Percentiles rank a stretch among this genome's conserved stretches.
These are phyloP conservation scores for Watsonalla cultraria DNA, from an alignment of 2,888 invertebrate genomes.

Conservation along the genomic window DNA sequence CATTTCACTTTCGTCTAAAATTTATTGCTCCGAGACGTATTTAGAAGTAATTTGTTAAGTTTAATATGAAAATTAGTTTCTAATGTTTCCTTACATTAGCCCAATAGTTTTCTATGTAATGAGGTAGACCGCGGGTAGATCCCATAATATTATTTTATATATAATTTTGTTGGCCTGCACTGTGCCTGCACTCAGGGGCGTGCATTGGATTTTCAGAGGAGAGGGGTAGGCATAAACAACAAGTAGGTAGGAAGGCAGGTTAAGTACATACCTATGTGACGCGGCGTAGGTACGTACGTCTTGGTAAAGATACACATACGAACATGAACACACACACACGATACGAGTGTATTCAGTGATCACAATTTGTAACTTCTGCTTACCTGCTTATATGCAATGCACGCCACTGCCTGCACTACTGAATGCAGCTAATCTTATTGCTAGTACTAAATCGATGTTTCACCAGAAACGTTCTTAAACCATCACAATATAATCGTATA, in stretches of 20 bases:
- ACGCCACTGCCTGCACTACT: conserved; percentile 16
- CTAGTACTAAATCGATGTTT: not conserved
- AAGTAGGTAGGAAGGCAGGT: too few species aligned
- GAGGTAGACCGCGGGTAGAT: conserved; percentile 69
- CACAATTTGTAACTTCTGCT: too few species aligned
- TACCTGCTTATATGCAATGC: too few species aligned
- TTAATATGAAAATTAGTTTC: conserved; percentile 48
- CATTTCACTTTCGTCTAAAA: conserved; percentile 27
- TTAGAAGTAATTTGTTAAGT: conserved; percentile 42
- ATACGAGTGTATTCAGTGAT: too few species aligned
- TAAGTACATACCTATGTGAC: too few species aligned
- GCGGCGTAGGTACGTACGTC: too few species aligned
- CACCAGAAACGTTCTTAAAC: not conserved
- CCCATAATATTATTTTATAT: conserved; percentile 40
- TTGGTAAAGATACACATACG: too few species aligned
- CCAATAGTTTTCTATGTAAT: conserved; percentile 66
- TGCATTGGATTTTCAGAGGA: too few species aligned
- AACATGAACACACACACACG: too few species aligned
- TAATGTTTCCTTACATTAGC: conserved; percentile 58
- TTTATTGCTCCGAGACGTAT: conserved; percentile 59
- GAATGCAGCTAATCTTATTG: conserved; percentile 5
- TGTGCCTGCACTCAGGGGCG: conserved; percentile 13
- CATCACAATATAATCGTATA: not conserved
- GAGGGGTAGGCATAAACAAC: too few species aligned
- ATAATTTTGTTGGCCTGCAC: conserved; percentile 59